These are phyloP conservation scores for Stichodactyla helianthus DNA, from an alignment of 64 coral and sea anemone genomes.

Conservation along the genomic window DNA sequence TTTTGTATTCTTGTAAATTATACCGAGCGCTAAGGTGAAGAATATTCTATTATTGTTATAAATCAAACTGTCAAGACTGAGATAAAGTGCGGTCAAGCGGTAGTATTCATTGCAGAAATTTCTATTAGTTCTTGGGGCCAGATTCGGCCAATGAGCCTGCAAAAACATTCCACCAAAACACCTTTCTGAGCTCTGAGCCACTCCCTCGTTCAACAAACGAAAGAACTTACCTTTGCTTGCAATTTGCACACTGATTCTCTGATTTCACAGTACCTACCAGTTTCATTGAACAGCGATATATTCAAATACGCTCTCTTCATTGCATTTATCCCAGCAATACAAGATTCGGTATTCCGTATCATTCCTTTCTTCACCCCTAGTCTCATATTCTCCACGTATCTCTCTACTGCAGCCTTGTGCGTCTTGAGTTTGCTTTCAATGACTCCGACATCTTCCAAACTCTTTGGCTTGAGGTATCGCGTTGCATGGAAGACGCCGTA, in stretches of 20 bases:
- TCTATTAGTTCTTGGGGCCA: too few relatives aligned
- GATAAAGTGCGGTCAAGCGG: too few relatives aligned
- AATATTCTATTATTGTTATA: too few relatives aligned
- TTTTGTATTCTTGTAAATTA: too few relatives aligned
- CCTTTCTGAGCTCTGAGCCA: too few relatives aligned
- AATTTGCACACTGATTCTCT: neutral
- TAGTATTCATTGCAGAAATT: too few relatives aligned
- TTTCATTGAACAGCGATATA: slow-evolving; percentile 66
- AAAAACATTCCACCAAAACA: too few relatives aligned
- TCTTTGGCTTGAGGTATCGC: slow-evolving; percentile 59
- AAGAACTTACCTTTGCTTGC: neutral
- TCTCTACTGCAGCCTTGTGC: slow-evolving; percentile 37
- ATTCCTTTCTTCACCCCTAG: slow-evolving; percentile 69
- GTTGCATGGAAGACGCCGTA: slow-evolving; percentile 50
- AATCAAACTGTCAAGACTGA: too few relatives aligned
- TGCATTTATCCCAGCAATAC: slow-evolving; percentile 52
- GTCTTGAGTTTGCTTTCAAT: slow-evolving; percentile 54
- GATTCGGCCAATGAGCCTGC: too few relatives aligned
- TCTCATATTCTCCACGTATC: slow-evolving; percentile 86
- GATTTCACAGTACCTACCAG: slow-evolving; percentile 36
- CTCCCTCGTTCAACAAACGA: too few relatives aligned
- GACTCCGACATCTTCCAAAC: slow-evolving; percentile 34
- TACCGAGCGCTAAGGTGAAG: too few relatives aligned
- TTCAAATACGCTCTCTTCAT: slow-evolving; percentile 67
- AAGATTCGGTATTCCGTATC: slow-evolving; percentile 60